phyloP scores from a whole-genome alignment of 2,113 vertebrate species.

The Podocnemis expansa region DNA sequence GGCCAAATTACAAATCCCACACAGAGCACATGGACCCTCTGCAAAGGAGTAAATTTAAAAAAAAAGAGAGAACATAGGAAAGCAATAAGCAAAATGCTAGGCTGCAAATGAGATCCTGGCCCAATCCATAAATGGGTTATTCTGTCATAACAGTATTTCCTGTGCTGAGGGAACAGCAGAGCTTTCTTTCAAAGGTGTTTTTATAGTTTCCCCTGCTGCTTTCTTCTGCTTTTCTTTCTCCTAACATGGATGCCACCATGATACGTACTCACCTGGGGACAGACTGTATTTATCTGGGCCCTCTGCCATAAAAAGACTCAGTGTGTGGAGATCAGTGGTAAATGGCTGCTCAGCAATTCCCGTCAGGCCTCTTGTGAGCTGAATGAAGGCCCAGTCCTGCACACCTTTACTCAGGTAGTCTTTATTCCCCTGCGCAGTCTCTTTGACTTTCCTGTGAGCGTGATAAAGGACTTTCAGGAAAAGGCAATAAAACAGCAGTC shows the following conservation, averaged over 20 bases:
- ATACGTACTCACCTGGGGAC: not conserved
- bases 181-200: not conserved
- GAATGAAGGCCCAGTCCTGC: not conserved
- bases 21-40: not conserved
- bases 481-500: not conserved
- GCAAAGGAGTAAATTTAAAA: not conserved
- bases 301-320: not conserved
- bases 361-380: not conserved
- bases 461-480: not conserved
- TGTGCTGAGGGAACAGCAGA: not conserved
- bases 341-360: not conserved
- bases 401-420: not conserved
- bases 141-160: not conserved
- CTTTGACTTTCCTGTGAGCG: not conserved
- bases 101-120: not conserved
- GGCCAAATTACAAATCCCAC: not conserved
- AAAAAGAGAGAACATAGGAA: not conserved
- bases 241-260: not conserved
- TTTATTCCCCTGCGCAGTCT: fast-evolving
- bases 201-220: slow-evolving; percentile 19
- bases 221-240: slow-evolving; percentile 19
- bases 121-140: not conserved
- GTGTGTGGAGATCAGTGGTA: not conserved
- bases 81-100: not conserved
- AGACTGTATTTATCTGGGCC: no score